Percentiles rank a stretch among this genome's conserved stretches.
Evolutionary conservation across 1,140 invertebrate genomes (phyloP).

Genomic region (Glossosoma conforme): DNA sequence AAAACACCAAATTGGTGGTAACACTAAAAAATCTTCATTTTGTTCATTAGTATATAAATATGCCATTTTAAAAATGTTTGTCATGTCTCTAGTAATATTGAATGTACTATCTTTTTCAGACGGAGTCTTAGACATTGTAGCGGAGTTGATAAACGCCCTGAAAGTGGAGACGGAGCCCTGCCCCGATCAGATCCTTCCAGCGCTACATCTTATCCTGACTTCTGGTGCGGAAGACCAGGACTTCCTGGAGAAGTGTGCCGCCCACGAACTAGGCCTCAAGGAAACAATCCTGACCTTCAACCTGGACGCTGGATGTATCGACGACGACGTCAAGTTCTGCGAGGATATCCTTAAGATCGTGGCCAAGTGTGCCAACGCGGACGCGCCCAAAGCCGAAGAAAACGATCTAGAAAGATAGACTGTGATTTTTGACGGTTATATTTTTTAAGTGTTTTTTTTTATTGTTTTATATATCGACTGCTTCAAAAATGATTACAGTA

Average conservation of each 20-base stretch:
- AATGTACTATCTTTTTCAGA: background rate
- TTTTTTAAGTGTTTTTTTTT: too few species aligned
- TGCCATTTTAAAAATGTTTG: background rate
- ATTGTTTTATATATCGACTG: too few species aligned
- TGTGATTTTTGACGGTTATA: too few species aligned
- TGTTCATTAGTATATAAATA: too few species aligned
- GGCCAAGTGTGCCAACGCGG: too few species aligned
- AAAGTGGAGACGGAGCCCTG: conserved; percentile 3
- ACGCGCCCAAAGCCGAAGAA: too few species aligned
- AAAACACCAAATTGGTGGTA: background rate
- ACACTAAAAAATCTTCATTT: too few species aligned
- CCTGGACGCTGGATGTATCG: conserved; percentile 11
- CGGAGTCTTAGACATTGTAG: conserved; percentile 3
- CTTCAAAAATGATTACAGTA: too few species aligned
- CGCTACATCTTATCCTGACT: conserved; percentile 6
- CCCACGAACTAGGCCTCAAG: conserved; percentile 33
- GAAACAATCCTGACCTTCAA: conserved; percentile 32
- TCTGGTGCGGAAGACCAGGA: conserved; percentile 17
- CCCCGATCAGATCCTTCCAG: conserved; percentile 17
- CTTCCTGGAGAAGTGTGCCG: conserved; percentile 28
- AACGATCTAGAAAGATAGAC: too few species aligned
- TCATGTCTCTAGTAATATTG: background rate
- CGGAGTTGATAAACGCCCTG: conserved; percentile 6
- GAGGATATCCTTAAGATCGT: conserved; percentile 9
- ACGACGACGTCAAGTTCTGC: conserved; percentile 10